Evolutionary conservation across 2,113 vertebrate species (phyloP).

Genomic region (Microtus richardsoni): DNA sequence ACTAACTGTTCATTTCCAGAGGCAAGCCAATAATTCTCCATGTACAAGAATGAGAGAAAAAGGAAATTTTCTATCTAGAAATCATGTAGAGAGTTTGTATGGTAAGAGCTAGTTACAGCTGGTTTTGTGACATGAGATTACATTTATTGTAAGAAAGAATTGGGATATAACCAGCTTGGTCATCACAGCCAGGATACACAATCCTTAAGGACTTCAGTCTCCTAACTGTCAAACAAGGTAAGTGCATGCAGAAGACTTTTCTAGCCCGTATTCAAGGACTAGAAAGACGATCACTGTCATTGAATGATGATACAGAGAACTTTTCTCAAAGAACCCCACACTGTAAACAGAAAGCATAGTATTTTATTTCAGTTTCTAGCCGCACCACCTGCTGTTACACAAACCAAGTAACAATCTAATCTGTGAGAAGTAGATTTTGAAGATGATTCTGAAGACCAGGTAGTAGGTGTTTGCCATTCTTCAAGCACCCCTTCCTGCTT

Average conservation of each 20-base stretch:
- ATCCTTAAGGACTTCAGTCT: not conserved
- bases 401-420: constrained; percentile 38
- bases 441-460: not conserved
- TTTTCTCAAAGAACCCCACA: not conserved
- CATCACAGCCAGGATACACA: not conserved
- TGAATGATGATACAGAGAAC: not conserved
- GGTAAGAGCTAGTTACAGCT: not conserved
- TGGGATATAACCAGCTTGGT: not conserved
- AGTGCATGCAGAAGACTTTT: not conserved
- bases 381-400: not conserved
- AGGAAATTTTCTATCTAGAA: not conserved
- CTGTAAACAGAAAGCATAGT: not conserved
- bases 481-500: not conserved
- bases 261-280: not conserved
- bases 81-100: not conserved
- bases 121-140: not conserved
- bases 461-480: not conserved
- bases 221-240: constrained; percentile 9
- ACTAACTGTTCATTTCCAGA: not conserved
- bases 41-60: not conserved
- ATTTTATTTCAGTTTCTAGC: constrained; percentile 38
- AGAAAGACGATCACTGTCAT: not conserved
- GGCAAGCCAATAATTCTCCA: not conserved
- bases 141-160: not conserved
- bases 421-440: constrained; percentile 43